Evolutionary conservation across 2,797 vertebrate species (phyloP).

Genomic region (Myripristis murdjan): DNA sequence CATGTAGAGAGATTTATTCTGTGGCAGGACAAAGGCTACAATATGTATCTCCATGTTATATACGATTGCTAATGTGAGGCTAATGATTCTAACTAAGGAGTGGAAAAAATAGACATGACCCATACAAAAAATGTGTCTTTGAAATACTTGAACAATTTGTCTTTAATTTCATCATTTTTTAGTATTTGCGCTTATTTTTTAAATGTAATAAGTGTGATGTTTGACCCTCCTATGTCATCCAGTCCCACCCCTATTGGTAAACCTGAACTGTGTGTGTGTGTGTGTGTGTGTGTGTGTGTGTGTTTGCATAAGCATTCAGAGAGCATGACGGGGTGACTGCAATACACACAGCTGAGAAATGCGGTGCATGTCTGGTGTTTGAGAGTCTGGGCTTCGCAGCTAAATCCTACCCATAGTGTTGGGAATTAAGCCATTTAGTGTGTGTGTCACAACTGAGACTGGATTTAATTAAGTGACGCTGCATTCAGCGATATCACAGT

Average conservation of each 20-base stretch:
- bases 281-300: too few relatives aligned
- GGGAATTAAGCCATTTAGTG: background rate
- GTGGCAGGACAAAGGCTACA: background rate
- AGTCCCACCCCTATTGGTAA: background rate
- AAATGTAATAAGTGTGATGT: background rate
- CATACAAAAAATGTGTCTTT: too few relatives aligned
- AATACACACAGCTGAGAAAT: background rate
- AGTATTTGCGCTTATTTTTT: background rate
- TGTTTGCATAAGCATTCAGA: background rate
- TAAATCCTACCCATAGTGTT: background rate
- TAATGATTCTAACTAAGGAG: background rate
- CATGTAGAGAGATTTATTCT: background rate
- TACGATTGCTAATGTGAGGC: background rate
- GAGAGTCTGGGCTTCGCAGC: background rate
- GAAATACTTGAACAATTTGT: too few relatives aligned
- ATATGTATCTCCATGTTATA: background rate
- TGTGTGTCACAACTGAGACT: background rate
- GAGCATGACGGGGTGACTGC: background rate
- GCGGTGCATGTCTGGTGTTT: background rate
- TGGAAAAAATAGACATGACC: background rate
- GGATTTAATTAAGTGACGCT: background rate
- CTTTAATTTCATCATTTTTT: background rate
- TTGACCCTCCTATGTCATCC: background rate
- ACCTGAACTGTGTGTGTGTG: background rate
- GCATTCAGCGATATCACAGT: background rate